Base-by-base conservation (phyloP, 2,888 invertebrate genomes). In the Andricus quercusramuli region DNA sequence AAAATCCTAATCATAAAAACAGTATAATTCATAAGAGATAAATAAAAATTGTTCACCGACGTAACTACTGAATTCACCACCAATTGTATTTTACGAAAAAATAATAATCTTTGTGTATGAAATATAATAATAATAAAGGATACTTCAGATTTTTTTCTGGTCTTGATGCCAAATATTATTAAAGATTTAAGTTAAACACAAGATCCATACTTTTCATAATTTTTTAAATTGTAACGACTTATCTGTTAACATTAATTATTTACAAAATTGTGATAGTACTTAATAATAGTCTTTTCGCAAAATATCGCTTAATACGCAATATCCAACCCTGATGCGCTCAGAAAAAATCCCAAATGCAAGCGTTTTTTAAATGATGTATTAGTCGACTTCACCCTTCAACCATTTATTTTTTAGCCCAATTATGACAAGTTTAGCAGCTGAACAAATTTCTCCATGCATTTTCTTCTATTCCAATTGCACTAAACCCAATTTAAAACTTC, bases 321-420 rank as follows among this genome's bases (percentile, higher is more conserved):
- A 11, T n/a, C 20, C 15, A 67, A 67, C 22, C n/a, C n/a, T 41
- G 62, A 62, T 25, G 62, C 62, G 11, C 25, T 41, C 20, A 41
- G 8, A 47, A 25, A 51, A 68, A 41, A 44, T 25, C 68, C 25
- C 51, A 51, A 9, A 68, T 44, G 44, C 44, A 70, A 70, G 70
- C 51, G 17, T 44, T 51, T 70, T 70, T 29, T 1, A 25, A 25
- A 62, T 37, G 8, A 37, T 37, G 9, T 25, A 51, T 70, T 47
- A 51, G 51, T 51, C 20, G 29, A 70, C 70, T 51, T 68, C 8
- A 11, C 17, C 25, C 70, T 29, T 70, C 20, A 47, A 29, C 70
- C 70, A 51, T 29, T 15, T 6, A 15, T 29, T 62, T 41, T 15
- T 11, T 17, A 70, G 29, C 29, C 47, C 29, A 70, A 25, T 25